phyloP scores from a whole-genome alignment of 1,140 invertebrate species.

The Danaus plexippus region DNA sequence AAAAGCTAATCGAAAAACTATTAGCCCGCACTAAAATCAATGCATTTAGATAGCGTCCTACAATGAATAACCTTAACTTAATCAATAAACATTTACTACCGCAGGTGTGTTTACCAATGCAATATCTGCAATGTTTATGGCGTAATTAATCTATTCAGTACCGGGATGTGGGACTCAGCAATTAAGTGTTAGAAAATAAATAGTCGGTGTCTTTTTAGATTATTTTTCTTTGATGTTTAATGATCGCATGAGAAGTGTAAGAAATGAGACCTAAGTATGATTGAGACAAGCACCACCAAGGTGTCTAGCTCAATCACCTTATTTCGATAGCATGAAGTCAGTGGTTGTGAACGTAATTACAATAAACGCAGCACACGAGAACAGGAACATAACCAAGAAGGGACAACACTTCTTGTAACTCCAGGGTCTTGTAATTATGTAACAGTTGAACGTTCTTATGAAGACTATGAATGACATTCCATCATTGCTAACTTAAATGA shows the following conservation, averaged over 20 bases:
- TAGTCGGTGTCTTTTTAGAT: too few relatives aligned
- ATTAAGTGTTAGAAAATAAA: too few relatives aligned
- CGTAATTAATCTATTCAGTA: conserved; percentile 1
- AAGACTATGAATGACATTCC: conserved; percentile 3
- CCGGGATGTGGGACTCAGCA: too few relatives aligned
- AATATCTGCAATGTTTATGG: conserved; percentile 6
- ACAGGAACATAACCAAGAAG: conserved; percentile 34
- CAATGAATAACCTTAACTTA: conserved; percentile 3
- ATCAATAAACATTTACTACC: conserved; percentile 9
- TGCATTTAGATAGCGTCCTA: conserved; percentile 20
- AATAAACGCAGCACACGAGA: conserved; percentile 53
- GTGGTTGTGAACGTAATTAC: conserved; percentile 43
- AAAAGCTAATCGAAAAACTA: conserved; percentile 48
- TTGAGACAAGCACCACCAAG: conserved; percentile 10
- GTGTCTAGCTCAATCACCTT: conserved; percentile 18
- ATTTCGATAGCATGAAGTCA: conserved; percentile 19
- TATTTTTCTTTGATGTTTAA: too few relatives aligned
- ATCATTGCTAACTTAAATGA: too few relatives aligned
- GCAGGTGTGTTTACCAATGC: neutral
- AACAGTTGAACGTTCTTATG: conserved; percentile 21
- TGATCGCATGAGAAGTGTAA: too few relatives aligned
- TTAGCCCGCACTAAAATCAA: conserved; percentile 48
- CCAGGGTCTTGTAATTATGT: conserved; percentile 34
- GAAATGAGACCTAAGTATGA: conserved; percentile 6
- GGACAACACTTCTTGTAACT: conserved; percentile 23